These are phyloP conservation scores for Herpetotheres cachinnans DNA, from an alignment of 2,113 vertebrate species.

Conservation along the genomic window DNA sequence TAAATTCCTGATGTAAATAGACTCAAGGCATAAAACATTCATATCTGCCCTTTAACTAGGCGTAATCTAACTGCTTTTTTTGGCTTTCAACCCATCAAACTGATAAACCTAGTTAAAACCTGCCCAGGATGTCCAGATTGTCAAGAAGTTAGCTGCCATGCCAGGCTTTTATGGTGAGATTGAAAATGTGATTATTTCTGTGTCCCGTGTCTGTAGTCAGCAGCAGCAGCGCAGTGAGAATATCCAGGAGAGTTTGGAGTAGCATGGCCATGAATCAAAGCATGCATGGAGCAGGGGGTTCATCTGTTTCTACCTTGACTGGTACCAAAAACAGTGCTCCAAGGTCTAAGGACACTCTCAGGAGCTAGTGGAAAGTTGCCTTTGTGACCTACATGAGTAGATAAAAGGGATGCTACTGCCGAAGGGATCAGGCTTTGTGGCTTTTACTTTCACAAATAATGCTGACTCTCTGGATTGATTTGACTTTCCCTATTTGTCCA, in stretches of 20 bases:
- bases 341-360: background rate
- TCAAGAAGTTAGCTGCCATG: background rate
- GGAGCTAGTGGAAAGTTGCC: background rate
- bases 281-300: rapidly evolving
- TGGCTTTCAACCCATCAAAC: background rate
- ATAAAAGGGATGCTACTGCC: background rate
- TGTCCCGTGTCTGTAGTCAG: background rate
- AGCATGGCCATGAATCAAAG: background rate
- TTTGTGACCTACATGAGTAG: background rate
- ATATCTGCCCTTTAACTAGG: background rate
- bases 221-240: background rate
- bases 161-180: background rate
- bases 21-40: background rate
- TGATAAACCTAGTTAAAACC: background rate
- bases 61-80: background rate
- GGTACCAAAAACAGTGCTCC: background rate
- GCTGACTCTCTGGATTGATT: background rate
- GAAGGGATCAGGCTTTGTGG: background rate
- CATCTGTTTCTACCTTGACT: background rate
- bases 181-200: background rate
- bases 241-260: background rate
- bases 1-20: background rate
- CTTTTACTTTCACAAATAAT: background rate
- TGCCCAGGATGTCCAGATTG: background rate
- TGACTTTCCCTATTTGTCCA: background rate